Evolutionary conservation across 2,888 invertebrate genomes (phyloP).

Genomic region (Cantharis nigra): DNA sequence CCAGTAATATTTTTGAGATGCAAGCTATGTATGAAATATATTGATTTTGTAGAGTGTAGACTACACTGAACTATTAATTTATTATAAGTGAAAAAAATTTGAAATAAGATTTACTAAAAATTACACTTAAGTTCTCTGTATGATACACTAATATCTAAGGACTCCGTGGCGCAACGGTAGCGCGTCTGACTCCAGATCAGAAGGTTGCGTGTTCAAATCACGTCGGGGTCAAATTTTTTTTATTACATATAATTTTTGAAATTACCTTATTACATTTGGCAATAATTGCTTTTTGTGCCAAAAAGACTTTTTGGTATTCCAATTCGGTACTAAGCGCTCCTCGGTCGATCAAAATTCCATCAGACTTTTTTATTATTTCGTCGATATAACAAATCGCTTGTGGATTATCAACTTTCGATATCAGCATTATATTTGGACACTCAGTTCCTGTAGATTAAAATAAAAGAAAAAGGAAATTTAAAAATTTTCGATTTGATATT

Average conservation of each 20-base stretch:
- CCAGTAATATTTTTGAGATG: too few relatives aligned
- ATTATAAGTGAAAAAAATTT: too few relatives aligned
- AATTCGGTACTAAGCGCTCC: conserved; percentile 98
- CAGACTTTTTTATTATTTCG: conserved; percentile 89
- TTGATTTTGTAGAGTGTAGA: too few relatives aligned
- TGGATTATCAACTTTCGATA: conserved; percentile 99
- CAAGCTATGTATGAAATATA: too few relatives aligned
- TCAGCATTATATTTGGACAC: conserved; percentile 91
- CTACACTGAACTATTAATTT: too few relatives aligned
- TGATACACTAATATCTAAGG: conserved; percentile 44
- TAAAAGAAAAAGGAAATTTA: background rate
- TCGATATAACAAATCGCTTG: conserved; percentile 94
- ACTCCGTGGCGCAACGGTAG: conserved; percentile 97
- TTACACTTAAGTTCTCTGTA: background rate
- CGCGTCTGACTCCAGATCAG: conserved; percentile 98
- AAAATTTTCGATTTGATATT: background rate
- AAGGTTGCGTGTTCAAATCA: conserved; percentile 98
- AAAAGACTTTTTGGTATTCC: conserved; percentile 94
- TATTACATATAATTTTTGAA: background rate
- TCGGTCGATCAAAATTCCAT: conserved; percentile 98
- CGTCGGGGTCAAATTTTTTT: conserved; percentile 79
- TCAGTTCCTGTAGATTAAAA: conserved; percentile 68
- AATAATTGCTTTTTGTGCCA: conserved; percentile 98
- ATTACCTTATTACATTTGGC: conserved; percentile 82
- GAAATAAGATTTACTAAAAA: too few relatives aligned